Base-by-base conservation (phyloP, 2,888 invertebrate genomes). In the Tenthredo mesomela region DNA sequence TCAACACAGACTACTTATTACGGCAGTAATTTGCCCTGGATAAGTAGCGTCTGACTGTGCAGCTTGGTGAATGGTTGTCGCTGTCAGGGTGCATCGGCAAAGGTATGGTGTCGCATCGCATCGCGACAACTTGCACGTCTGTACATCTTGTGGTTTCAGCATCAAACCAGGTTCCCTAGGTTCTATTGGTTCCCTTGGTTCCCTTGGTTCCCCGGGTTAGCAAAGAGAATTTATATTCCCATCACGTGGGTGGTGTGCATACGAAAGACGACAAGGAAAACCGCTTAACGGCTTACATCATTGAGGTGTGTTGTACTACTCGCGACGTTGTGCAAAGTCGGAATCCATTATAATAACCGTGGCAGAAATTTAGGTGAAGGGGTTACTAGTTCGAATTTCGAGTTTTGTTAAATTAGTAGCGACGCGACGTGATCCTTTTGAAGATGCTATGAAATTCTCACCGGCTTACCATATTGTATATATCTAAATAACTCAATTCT, bases 161-260 rank as follows among this genome's bases (percentile, higher is more conserved):
- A 73, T 73, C 43, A 43, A 73, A 73, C 73, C 18, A 67, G 67
- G 6, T 12, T 33, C 29, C 4, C 43, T 10, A n/a, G 15, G 10
- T 7, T 65, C n/a, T n/a, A n/a, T n/a, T n/a, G n/a, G n/a, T n/a
- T 25, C 29, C n/a, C 9, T 2, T 40, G 10, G 21, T 65, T 25
- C 65, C 37, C 40, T 1, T 40, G 37, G 47, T 15, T 47, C 47
- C 15, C 47, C 47, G 47, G 73, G 73, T 73, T 73, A 43, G 73
- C 43, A 73, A 43, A 73, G 73, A 73, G 73, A 73, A 73, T 73
- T 73, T 73, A 73, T 73, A 73, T 73, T 73, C 73, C 70, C 73
- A 73, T 73, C 73, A 73, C 73, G 43, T 43, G 61, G 43, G 21
- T 73, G 40, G 73, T 73, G 12, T 73, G 73, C 73, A 73, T 73